A percentile compares a stretch with the other conserved stretches of the same genome.
phyloP scores from a whole-genome alignment of 2,888 invertebrate genomes.

The Cyaniris semiargus region DNA sequence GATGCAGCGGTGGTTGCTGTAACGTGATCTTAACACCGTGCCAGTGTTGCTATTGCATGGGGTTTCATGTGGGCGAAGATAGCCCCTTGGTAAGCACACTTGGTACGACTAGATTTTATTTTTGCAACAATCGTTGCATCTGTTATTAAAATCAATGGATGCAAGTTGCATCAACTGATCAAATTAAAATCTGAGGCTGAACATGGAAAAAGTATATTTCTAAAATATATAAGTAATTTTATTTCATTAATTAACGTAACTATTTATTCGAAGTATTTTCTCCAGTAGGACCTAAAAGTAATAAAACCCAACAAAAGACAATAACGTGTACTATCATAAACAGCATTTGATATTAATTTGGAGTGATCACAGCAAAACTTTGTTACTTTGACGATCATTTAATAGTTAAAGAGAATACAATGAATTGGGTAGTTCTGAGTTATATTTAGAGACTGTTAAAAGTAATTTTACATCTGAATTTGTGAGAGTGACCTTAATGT shows the following conservation, averaged over 20 bases:
- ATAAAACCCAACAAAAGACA: not conserved
- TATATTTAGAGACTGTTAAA: not conserved
- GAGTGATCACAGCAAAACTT: not conserved
- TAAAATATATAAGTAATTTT: too few species aligned
- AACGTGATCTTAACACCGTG: slow-evolving; percentile 82
- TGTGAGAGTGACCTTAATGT: not conserved
- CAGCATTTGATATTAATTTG: not conserved
- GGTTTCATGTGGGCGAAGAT: too few species aligned
- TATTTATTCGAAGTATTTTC: not conserved
- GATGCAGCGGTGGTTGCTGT: slow-evolving; percentile 90
- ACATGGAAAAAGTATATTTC: too few species aligned
- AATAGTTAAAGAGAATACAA: not conserved
- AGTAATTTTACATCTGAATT: not conserved
- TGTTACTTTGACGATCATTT: slow-evolving; percentile 10
- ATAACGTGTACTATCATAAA: not conserved
- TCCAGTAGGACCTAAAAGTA: not conserved
- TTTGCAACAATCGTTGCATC: too few species aligned
- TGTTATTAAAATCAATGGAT: too few species aligned
- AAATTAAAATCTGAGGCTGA: too few species aligned
- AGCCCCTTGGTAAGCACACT: too few species aligned
- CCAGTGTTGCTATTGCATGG: too few species aligned
- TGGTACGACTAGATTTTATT: too few species aligned
- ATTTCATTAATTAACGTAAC: not conserved
- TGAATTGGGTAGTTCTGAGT: not conserved
- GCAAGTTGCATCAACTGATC: too few species aligned